A percentile compares a stretch with the other conserved stretches of the same genome.
Conservation (phyloP, 2,797 vertebrate species). For the Falco peregrinus region DNA sequence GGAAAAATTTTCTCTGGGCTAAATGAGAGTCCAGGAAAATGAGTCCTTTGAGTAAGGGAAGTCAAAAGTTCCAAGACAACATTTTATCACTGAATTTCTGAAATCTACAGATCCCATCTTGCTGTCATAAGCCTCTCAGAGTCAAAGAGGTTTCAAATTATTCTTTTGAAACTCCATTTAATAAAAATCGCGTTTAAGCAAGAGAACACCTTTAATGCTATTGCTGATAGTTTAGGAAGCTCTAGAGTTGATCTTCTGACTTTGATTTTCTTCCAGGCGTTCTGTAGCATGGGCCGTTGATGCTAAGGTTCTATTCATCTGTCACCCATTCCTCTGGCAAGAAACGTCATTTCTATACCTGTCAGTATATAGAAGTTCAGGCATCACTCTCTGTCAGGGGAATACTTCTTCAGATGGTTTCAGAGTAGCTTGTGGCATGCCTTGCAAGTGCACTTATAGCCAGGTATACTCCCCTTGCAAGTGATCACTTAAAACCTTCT, state of each 20-base stretch:
- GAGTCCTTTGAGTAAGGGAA: neutral
- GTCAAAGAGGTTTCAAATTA: neutral
- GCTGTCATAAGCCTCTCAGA: neutral
- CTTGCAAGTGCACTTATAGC: neutral
- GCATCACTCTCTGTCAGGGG: neutral
- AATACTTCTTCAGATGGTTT: neutral
- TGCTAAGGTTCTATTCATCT: neutral
- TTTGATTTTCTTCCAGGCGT: neutral
- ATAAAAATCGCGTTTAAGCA: neutral
- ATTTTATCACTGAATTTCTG: neutral
- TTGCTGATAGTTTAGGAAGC: neutral
- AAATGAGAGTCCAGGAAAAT: neutral
- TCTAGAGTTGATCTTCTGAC: neutral
- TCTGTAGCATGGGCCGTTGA: neutral
- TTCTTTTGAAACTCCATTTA: neutral
- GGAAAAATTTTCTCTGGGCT: neutral
- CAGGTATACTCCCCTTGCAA: neutral
- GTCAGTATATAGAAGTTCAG: neutral
- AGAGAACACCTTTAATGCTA: neutral
- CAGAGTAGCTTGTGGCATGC: neutral
- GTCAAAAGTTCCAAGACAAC: neutral
- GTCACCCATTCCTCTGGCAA: neutral
- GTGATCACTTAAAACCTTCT: neutral
- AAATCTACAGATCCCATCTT: neutral
- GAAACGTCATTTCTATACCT: neutral